Conservation (phyloP, 2,888 invertebrate genomes). For the Balanococcus diminutus region DNA sequence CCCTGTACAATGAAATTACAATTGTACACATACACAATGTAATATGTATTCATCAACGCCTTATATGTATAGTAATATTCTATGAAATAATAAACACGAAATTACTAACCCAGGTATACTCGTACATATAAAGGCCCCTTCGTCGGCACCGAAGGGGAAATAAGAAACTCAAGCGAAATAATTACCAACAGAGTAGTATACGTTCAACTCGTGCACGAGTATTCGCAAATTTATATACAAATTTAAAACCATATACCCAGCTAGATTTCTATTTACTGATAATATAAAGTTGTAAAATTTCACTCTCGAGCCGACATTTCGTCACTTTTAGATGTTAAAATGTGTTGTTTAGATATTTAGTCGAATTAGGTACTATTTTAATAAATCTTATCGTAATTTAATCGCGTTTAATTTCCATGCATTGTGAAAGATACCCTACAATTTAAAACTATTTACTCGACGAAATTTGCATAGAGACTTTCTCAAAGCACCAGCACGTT, state of each 20-base stretch:
- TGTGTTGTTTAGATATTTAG: neutral
- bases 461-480: slow-evolving; percentile 19
- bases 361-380: slow-evolving; percentile 1
- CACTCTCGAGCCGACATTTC: neutral
- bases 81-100: neutral
- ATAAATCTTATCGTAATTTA: slow-evolving; percentile 37
- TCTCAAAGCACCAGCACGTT: neutral
- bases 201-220: too few species aligned
- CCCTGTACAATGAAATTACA: neutral
- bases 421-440: neutral
- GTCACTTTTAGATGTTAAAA: neutral
- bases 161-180: neutral
- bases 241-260: neutral
- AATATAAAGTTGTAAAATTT: neutral
- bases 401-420: slow-evolving; percentile 37
- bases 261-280: slow-evolving; percentile 24
- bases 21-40: neutral
- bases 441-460: neutral
- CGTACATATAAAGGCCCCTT: neutral
- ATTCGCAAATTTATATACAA: neutral
- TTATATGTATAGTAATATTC: neutral
- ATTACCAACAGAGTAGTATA: neutral
- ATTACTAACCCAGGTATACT: neutral
- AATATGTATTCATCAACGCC: neutral
- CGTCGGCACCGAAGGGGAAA: neutral